Conservation (phyloP, 1,140 invertebrate genomes). For the Lordiphosa collinella region DNA sequence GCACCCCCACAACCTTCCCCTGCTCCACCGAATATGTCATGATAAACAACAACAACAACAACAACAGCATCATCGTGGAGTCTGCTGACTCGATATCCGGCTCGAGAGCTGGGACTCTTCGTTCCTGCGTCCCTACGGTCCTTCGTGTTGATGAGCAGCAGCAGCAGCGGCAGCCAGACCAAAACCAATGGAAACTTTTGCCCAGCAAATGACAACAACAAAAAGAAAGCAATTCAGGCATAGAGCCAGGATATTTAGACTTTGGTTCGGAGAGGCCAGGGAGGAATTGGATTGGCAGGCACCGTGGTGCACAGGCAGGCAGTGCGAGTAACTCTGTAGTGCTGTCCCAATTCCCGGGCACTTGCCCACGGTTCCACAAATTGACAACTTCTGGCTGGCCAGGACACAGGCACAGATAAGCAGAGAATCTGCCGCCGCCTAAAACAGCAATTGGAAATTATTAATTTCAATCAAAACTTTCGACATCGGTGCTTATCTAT, state of each 20-base stretch:
- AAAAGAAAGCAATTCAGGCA: conserved; percentile 44
- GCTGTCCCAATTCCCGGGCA: too few relatives aligned
- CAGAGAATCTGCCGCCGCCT: conserved; percentile 23
- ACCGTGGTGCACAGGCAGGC: not conserved
- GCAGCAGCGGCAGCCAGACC: too few relatives aligned
- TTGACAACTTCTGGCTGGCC: conserved; percentile 48
- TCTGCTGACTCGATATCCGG: conserved; percentile 57
- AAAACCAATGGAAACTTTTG: conserved; percentile 47
- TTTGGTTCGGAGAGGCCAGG: conserved; percentile 31
- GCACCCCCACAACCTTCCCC: conserved; percentile 26
- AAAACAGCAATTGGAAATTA: conserved; percentile 66
- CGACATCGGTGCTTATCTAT: conserved; percentile 62
- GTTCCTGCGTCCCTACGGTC: not conserved
- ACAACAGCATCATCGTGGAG: conserved; percentile 1
- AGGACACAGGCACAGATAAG: not conserved
- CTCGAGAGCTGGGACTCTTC: conserved; percentile 5
- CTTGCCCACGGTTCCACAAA: conserved; percentile 2
- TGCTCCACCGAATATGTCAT: conserved; percentile 52
- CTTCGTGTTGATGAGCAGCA: conserved; percentile 10
- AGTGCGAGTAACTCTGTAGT: too few relatives aligned
- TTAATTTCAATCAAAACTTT: conserved; percentile 74
- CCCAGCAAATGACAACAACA: conserved; percentile 8
- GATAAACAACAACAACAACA: conserved; percentile 53
- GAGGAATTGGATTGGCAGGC: not conserved
- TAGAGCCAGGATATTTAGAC: conserved; percentile 51